Percentiles rank a stretch among this genome's conserved stretches.
Conservation (phyloP, 2,113 vertebrate species). For the Rostratula benghalensis region DNA sequence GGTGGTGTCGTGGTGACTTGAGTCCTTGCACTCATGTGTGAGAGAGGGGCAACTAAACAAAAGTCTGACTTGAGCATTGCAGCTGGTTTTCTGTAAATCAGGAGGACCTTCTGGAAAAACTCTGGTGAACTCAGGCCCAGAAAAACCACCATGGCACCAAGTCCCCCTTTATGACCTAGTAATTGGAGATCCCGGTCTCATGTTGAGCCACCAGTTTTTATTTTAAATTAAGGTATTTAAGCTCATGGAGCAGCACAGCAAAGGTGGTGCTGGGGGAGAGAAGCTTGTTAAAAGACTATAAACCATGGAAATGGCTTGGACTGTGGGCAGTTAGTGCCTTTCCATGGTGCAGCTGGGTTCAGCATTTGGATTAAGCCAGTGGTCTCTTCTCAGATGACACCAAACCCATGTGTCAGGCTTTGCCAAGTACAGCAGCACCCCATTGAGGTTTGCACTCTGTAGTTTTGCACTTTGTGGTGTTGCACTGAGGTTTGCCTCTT, state of each 20-base stretch:
- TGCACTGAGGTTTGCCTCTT: neutral
- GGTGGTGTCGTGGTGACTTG: fast-evolving
- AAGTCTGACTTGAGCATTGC: neutral
- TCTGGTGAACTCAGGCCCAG: neutral
- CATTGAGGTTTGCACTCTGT: neutral
- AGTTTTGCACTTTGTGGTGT: too few relatives aligned
- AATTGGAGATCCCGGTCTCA: neutral
- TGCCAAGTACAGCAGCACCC: too few relatives aligned
- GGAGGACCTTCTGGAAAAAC: neutral
- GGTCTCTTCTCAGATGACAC: neutral
- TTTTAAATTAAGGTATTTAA: neutral
- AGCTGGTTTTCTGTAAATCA: neutral
- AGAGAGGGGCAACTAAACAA: neutral
- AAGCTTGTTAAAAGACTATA: neutral
- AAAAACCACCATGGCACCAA: neutral
- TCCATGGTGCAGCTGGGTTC: neutral
- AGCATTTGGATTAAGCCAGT: neutral
- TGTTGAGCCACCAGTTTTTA: neutral
- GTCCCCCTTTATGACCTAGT: neutral
- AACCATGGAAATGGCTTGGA: neutral
- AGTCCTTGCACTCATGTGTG: neutral
- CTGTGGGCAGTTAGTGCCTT: fast-evolving
- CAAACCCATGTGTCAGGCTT: neutral
- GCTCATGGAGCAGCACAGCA: neutral
- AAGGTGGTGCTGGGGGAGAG: neutral